Evolutionary conservation across 2,797 vertebrate species (phyloP), one percentile per base, ranked within the genome.

Genomic region (Malurus leucopterus): DNA sequence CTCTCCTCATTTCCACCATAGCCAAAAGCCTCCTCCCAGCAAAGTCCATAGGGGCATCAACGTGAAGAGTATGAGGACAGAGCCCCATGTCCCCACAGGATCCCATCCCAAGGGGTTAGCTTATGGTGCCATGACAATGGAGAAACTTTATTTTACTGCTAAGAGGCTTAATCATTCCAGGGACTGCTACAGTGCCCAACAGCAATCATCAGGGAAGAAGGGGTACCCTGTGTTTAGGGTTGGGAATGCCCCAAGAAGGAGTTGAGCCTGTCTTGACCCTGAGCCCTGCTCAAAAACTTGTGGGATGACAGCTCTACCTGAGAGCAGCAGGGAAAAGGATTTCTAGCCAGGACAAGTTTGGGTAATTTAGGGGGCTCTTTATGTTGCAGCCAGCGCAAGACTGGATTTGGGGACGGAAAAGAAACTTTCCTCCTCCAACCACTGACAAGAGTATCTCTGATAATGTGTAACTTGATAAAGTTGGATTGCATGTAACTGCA

Each of bases 151-250:
- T 55, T 53, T 62, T 88, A n/a, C 21, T 23, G 23, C 41, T 8
- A 36, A 38, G 47, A 72, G 30, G 50, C 8, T 46, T 40, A 50
- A 44, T 46, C 29, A 5, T 50, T 43, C 8, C 13, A 40, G 26
- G 26, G 53, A 26, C n/a, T 75, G 51, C 29, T 44, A 3, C 15
- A 16, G 61, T 7, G 13, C 29, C 19, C 16, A 19, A 26, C 4
- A 49, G 34, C 23, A 27, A 58, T 14, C 22, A 41, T n/a, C 5
- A 20, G 23, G 65, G 30, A 4, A 57, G 22, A 6, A 51, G 38
- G 11, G 13, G 53, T n/a, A 46, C 1, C 8, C 26, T 2, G 0
- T 7, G 8, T 57, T 89, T 53, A 51, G 46, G 8, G 12, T 1
- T 30, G 9, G 50, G 41, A 86, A 53, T 49, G 2, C 3, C 13